Evolutionary conservation across 2,888 invertebrate genomes (phyloP).

Genomic region (Apoderus coryli): DNA sequence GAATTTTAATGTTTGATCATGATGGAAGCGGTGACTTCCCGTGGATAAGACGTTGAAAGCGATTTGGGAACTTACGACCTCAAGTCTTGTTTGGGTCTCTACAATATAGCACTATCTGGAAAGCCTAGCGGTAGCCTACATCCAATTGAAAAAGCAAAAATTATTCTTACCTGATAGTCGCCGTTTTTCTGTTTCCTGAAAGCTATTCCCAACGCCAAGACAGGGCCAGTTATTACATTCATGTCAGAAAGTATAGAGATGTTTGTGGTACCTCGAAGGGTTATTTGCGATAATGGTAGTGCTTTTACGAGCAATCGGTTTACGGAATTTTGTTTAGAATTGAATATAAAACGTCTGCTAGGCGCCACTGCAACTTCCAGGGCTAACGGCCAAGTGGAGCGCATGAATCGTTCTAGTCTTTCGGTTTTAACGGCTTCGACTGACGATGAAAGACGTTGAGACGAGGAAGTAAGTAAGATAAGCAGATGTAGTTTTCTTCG

Average conservation of each 20-base stretch:
- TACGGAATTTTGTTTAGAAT: conserved; percentile 12
- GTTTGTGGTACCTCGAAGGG: conserved; percentile 15
- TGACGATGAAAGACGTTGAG: too few relatives aligned
- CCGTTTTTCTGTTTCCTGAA: too few relatives aligned
- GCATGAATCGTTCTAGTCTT: conserved; percentile 17
- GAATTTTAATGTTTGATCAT: too few relatives aligned
- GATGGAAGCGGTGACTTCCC: too few relatives aligned
- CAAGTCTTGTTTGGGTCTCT: conserved; percentile 21
- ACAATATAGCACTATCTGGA: conserved; percentile 21
- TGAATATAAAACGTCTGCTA: conserved; percentile 16
- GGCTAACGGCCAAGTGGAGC: conserved; percentile 21
- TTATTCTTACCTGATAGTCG: too few relatives aligned
- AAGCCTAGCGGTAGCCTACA: conserved; percentile 17
- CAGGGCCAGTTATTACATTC: too few relatives aligned
- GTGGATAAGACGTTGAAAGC: too few relatives aligned
- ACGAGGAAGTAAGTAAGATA: conserved; percentile 14
- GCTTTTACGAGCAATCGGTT: conserved; percentile 17
- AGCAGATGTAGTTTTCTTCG: too few relatives aligned
- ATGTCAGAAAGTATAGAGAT: too few relatives aligned
- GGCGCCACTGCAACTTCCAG: conserved; percentile 19
- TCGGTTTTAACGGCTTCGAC: conserved; percentile 13
- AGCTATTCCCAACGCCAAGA: too few relatives aligned
- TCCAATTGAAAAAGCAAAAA: too few relatives aligned
- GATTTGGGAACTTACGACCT: too few relatives aligned
- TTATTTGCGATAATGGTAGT: conserved; percentile 16